Evolutionary conservation across 2,888 invertebrate genomes (phyloP).

Genomic region (Eumacrocentrus americanus): DNA sequence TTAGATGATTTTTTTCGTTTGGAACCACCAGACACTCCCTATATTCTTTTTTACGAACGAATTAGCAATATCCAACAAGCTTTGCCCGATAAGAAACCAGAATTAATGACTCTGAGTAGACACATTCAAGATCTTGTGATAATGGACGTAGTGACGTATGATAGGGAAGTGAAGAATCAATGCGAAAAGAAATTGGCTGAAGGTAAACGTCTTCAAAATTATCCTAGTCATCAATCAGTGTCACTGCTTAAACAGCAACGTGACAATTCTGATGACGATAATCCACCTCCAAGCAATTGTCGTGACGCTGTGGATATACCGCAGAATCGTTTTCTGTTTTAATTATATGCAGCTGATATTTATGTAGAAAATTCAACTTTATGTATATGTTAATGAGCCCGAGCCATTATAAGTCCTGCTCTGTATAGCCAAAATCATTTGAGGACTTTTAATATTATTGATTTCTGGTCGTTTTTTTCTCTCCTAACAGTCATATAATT

Average conservation of each 20-base stretch:
- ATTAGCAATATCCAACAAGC: conserved; percentile 48
- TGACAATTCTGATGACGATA: conserved; percentile 61
- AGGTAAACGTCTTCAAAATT: conserved; percentile 24
- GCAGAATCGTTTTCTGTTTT: conserved; percentile 48
- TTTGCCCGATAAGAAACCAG: conserved; percentile 49
- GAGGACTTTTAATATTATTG: not conserved
- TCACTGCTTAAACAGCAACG: conserved; percentile 41
- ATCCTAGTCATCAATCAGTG: conserved; percentile 17
- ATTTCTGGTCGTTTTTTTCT: not conserved
- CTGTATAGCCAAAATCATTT: too few species aligned
- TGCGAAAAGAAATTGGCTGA: conserved; percentile 42
- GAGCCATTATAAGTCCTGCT: too few species aligned
- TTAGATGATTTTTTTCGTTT: conserved; percentile 69
- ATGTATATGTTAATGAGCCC: too few species aligned
- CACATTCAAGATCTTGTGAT: conserved; percentile 51
- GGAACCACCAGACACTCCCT: conserved; percentile 78
- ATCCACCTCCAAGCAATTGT: conserved; percentile 65
- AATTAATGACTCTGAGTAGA: conserved; percentile 47
- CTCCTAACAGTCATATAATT: not conserved
- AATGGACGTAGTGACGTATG: conserved; percentile 46
- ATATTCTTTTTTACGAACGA: conserved; percentile 77
- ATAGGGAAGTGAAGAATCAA: conserved; percentile 48
- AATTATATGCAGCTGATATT: too few species aligned
- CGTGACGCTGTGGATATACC: conserved; percentile 60
- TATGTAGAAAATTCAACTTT: too few species aligned